Evolutionary conservation across 2,888 invertebrate genomes (phyloP).

Genomic region (Apoda limacodes): DNA sequence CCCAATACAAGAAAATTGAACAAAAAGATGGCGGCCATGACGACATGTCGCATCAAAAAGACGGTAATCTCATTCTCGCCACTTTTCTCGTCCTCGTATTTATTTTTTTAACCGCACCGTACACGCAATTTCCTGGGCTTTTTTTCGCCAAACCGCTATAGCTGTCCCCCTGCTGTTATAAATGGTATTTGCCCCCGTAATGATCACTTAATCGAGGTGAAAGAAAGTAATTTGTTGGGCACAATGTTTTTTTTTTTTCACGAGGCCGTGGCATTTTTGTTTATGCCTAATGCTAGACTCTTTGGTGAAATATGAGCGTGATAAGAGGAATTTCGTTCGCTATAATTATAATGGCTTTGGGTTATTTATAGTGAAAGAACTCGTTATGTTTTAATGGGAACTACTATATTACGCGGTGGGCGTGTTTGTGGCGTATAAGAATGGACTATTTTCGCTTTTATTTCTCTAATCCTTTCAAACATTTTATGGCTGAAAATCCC

Average conservation of each 20-base stretch:
- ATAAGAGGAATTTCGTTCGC: constrained; percentile 60
- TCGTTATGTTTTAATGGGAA: constrained; percentile 59
- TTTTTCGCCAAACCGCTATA: constrained; percentile 30
- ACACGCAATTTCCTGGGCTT: constrained; percentile 51
- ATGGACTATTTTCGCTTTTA: too few relatives aligned
- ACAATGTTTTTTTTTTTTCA: constrained; percentile 27
- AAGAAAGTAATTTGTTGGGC: constrained; percentile 41
- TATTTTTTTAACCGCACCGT: constrained; percentile 36
- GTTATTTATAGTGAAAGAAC: constrained; percentile 57
- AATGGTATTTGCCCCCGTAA: constrained; percentile 49
- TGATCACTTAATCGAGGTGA: constrained; percentile 57
- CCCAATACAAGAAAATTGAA: too few relatives aligned
- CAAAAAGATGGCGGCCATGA: constrained; percentile 46
- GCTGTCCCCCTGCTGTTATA: constrained; percentile 34
- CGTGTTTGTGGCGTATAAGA: constrained; percentile 32
- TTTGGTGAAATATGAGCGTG: constrained; percentile 55
- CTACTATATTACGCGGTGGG: constrained; percentile 58
- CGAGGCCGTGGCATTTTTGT: constrained; percentile 30
- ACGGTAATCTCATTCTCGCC: constrained; percentile 31
- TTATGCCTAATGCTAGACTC: constrained; percentile 51
- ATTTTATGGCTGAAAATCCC: too few relatives aligned
- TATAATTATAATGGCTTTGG: constrained; percentile 54
- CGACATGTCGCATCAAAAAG: constrained; percentile 39
- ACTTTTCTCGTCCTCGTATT: constrained; percentile 18
- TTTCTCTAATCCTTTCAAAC: too few relatives aligned